Conservation (phyloP, 2,797 vertebrate genomes). For the Cetoscarus ocellatus region DNA sequence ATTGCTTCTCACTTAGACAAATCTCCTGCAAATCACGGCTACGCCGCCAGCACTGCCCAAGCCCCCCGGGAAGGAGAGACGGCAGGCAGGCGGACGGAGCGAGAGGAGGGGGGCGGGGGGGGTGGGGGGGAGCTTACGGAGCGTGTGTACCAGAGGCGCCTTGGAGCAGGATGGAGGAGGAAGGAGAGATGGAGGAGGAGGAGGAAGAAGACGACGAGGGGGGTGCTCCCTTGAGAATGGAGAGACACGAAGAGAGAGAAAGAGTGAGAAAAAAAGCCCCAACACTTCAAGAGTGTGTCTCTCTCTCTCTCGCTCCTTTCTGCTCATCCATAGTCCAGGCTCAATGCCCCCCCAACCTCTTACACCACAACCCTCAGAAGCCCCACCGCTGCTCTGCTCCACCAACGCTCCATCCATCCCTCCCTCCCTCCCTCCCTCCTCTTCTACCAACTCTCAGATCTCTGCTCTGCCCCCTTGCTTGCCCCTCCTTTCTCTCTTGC, state of each 20-base stretch:
- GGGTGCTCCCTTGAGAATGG: conserved; percentile 76
- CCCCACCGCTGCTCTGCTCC: conserved; percentile 63
- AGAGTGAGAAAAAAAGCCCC: conserved; percentile 56
- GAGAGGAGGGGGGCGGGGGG: conserved; percentile 60
- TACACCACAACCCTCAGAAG: conserved; percentile 72
- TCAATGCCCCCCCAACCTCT: conserved; percentile 71
- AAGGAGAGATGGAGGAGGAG: conserved; percentile 43
- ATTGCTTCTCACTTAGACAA: conserved; percentile 91
- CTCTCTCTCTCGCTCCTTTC: conserved; percentile 56
- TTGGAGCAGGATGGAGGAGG: conserved; percentile 79
- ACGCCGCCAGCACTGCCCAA: conserved; percentile 81
- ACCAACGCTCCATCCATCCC: conserved; percentile 58
- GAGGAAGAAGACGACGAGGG: conserved; percentile 18
- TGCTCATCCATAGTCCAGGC: conserved; percentile 77
- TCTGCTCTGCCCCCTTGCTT: conserved; percentile 70
- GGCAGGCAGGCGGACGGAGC: conserved; percentile 84
- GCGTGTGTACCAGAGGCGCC: conserved; percentile 84
- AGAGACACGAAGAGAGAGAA: conserved; percentile 64
- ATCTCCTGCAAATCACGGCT: conserved; percentile 87
- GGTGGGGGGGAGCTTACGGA: conserved; percentile 70
- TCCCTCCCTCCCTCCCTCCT: conserved; percentile 48
- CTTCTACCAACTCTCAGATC: conserved; percentile 79
- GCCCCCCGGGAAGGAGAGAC: conserved; percentile 84
- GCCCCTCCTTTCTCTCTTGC: conserved; percentile 66
- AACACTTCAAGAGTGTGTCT: conserved; percentile 74